Evolutionary conservation across 2,797 vertebrate genomes (phyloP), one percentile per base, ranked within the genome.

Genomic region (Melanotaenia boesemani): DNA sequence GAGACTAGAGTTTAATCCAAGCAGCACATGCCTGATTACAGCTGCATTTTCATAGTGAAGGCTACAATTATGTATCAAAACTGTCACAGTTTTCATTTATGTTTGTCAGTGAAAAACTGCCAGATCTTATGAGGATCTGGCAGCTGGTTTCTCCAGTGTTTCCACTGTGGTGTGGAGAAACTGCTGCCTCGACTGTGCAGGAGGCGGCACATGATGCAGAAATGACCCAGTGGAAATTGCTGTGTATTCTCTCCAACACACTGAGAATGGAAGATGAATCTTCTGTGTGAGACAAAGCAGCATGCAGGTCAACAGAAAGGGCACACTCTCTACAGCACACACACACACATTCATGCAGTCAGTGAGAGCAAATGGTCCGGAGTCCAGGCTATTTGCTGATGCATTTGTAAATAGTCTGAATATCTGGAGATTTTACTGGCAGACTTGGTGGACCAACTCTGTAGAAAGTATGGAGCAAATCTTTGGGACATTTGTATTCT

Each of bases 81-180:
- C 36, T 59, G 13, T 44, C 52, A 46, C 48, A 63, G 18, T 39
- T 77, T 81, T 71, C 67, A 39, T 81, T 68, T 67, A 32, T 64
- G 52, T 72, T 18, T 85, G 58, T 62, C 62, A 72, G 71, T 81
- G 54, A 87, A 63, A 30, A 76, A 76, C 56, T 67, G 84, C 80
- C 76, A 78, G 74, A 75, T 82, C 58, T 70, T 74, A 30, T 11
- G 32, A 34, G 4, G 32, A 34, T 34, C 32, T 34, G 6, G 32
- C 32, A 34, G 32, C 32, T 34, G 12, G 39, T 15, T 41, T 41
- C 39, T 41, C 39, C 39, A 41, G 11, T 41, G 13, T 41, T 12
- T 13, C 12, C 12, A 13, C 39, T 41, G 41, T 8, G 22, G n/a
- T 22, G 48, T 50, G n/a, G 44, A 50, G 48, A 50, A 22, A 50